A percentile compares a stretch with the other conserved stretches of the same genome.
phyloP scores from a whole-genome alignment of 2,888 invertebrate species.

The Dryobotodes eremita region DNA sequence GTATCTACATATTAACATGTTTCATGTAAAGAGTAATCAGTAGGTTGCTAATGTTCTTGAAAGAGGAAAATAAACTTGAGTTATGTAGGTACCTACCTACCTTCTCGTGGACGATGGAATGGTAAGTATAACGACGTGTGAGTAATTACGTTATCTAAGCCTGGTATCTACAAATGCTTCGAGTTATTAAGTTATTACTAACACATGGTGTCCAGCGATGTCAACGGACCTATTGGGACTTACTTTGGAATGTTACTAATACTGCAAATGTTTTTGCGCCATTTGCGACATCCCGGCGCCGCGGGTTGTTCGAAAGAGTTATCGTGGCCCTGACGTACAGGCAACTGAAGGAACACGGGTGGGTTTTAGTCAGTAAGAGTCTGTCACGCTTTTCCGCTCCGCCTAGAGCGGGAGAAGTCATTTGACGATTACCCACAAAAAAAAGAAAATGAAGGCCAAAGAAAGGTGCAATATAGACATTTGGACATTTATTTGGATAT shows the following conservation, averaged over 20 bases:
- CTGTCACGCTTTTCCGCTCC: too few species aligned
- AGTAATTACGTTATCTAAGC: constrained; percentile 37
- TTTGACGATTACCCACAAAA: too few species aligned
- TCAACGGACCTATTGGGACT: constrained; percentile 2
- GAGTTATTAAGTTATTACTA: constrained; percentile 37
- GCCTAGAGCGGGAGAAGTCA: too few species aligned
- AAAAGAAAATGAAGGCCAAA: too few species aligned
- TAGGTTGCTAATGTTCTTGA: constrained; percentile 14
- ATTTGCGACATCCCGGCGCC: neutral
- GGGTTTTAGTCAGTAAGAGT: too few species aligned
- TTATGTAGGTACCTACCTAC: neutral
- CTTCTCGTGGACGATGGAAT: neutral
- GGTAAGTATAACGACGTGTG: constrained; percentile 9
- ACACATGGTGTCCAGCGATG: constrained; percentile 8
- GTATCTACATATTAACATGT: too few species aligned
- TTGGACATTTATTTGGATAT: too few species aligned
- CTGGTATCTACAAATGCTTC: constrained; percentile 42
- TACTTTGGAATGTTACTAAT: neutral
- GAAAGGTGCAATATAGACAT: too few species aligned
- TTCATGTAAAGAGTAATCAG: neutral
- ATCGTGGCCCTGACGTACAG: too few species aligned
- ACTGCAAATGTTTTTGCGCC: constrained; percentile 4
- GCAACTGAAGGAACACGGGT: too few species aligned
- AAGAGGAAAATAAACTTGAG: neutral
- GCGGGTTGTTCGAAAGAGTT: too few species aligned